Base-by-base conservation (phyloP, 35 echinoderm and acorn worm genomes). In the Ophiothrix spiculata region DNA sequence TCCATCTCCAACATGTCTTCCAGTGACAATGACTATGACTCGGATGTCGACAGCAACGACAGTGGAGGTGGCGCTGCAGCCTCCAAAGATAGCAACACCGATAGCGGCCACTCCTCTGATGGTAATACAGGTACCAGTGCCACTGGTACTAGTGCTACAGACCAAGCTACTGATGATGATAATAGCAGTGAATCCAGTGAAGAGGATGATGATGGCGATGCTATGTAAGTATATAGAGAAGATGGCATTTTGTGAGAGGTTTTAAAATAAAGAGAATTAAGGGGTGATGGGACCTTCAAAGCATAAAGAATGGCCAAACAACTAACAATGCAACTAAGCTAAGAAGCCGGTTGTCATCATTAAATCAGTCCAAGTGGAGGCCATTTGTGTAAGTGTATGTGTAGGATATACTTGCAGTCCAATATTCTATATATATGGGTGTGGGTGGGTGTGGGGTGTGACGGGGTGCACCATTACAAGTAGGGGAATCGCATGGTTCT, bases 61-160 rank as follows among this genome's bases (percentile, higher is more conserved):
- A 86, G 92, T 37, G 92, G 86, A 34, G 81, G 92, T 37, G 92
- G 86, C 35, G 81, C 92, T 21, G 92, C 82, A 25, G 88, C 39
- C 39, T 78, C 46, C 32, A 94, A 90, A 41, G 92, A 93, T 41
- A 60, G 69, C 4, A 88, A 95, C 74, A 86, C 88, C 0, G 93
- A 95, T 75, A 95, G 93, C 84, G 93, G 93, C 25, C 81, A 95
- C 73, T 91, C 88, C 32, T 91, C 93, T 32, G 89, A 95, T 80
- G 90, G 56, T 80, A 78, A 85, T 36, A 69, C 90, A 25, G 64
- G 76, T 25, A 80, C 85, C 21, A 79, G 78, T n/a, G 78, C 79
- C 15, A 81, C 77, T 40, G 85, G 46, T 19, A 63, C 42, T 81
- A 56, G 83, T 13, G 69, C 31, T 1, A 78, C 88, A 13, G 88